These are phyloP conservation scores for Hydropsyche tenuis DNA, from an alignment of 1,140 invertebrate genomes.

Conservation along the genomic window DNA sequence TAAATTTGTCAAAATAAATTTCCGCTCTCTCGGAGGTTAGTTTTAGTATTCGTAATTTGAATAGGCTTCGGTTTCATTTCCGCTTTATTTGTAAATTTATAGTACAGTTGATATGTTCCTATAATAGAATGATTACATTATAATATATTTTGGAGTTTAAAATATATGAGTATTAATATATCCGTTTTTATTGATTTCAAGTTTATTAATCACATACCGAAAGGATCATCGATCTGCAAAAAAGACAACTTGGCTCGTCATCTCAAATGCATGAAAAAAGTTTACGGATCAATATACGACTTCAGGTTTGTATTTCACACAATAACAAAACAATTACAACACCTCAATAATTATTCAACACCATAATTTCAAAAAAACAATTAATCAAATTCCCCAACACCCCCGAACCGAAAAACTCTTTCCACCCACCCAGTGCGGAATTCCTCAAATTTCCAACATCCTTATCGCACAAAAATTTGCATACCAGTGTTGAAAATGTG, in stretches of 20 bases:
- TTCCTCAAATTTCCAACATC: background rate
- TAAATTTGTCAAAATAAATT: no score
- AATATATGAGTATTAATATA: background rate
- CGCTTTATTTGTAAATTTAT: background rate
- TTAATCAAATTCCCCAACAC: no score
- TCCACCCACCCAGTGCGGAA: no score
- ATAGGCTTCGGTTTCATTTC: background rate
- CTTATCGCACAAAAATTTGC: background rate
- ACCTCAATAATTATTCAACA: no score
- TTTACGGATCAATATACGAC: slow-evolving; percentile 82
- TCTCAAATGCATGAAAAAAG: slow-evolving; percentile 80
- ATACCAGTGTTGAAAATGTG: background rate
- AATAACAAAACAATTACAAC: no score
- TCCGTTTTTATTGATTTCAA: slow-evolving; percentile 54
- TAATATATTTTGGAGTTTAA: no score
- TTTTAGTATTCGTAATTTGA: no score
- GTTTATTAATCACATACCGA: slow-evolving; percentile 86
- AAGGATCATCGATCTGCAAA: slow-evolving; percentile 79
- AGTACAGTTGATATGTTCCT: background rate
- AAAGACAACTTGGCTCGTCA: slow-evolving; percentile 82
- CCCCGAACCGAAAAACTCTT: no score
- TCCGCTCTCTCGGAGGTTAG: no score
- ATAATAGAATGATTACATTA: no score
- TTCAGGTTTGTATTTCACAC: slow-evolving; percentile 71
- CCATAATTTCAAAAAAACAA: no score